These are phyloP conservation scores for Stratiomys singularior DNA, from an alignment of 2,888 invertebrate species.

Conservation along the genomic window DNA sequence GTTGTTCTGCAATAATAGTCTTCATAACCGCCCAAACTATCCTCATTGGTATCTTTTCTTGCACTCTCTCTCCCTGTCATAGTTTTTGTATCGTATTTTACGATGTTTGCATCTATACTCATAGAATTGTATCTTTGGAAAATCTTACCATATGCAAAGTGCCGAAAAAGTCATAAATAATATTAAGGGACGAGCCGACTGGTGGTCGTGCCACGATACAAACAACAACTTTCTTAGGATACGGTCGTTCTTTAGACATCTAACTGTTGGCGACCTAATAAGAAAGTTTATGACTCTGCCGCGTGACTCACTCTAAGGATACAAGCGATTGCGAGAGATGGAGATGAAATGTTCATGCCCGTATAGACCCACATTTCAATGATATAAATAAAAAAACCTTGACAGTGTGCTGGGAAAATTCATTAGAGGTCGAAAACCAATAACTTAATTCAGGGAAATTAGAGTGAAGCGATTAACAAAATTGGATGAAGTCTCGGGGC, in stretches of 20 bases:
- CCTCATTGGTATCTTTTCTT: no score
- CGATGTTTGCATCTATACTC: not conserved
- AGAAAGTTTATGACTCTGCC: not conserved
- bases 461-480: no score
- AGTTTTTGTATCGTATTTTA: not conserved
- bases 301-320: not conserved
- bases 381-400: no score
- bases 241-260: not conserved
- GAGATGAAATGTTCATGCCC: no score
- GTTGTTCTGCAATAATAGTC: not conserved
- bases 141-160: conserved; percentile 6
- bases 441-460: no score
- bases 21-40: not conserved
- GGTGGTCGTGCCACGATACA: no score
- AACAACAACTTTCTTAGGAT: not conserved
- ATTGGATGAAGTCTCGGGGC: no score
- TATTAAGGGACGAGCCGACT: not conserved
- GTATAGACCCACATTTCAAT: no score
- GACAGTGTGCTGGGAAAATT: no score
- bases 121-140: not conserved
- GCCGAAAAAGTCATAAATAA: not conserved
- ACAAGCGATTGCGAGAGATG: no score
- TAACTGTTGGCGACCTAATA: conserved; percentile 4
- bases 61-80: no score
- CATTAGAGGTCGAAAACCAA: no score